Conservation (phyloP, 1,140 invertebrate genomes). For the Conopomorpha cramerella region DNA sequence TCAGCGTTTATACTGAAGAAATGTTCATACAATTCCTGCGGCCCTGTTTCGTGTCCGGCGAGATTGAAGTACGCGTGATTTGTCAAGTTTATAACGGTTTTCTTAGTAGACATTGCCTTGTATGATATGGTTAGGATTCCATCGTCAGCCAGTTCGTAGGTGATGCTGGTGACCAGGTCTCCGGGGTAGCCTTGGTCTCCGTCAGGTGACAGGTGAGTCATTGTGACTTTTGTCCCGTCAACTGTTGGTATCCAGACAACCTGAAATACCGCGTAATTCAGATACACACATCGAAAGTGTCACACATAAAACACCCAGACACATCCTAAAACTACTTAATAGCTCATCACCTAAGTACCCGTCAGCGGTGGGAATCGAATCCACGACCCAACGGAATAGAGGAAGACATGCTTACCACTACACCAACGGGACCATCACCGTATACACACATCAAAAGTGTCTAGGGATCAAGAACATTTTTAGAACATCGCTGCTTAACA, state of each 20-base stretch:
- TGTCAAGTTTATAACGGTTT: constrained; percentile 87
- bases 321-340: no score
- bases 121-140: constrained; percentile 76
- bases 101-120: constrained; percentile 72
- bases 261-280: no score
- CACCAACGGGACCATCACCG: no score
- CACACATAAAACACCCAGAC: no score
- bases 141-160: constrained; percentile 73
- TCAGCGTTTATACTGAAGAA: constrained; percentile 75
- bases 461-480: no score
- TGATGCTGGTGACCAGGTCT: constrained; percentile 67
- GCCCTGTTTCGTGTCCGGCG: constrained; percentile 72
- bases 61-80: constrained; percentile 96
- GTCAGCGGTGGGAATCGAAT: no score
- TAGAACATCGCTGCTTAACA: no score
- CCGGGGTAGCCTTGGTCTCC: constrained; percentile 90
- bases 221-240: constrained; percentile 61
- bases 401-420: no score
- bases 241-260: constrained; percentile 51
- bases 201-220: constrained; percentile 75
- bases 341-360: no score
- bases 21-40: constrained; percentile 73
- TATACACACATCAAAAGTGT: no score
- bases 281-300: no score
- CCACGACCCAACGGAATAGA: no score